phyloP scores from a whole-genome alignment of 2,888 invertebrate genomes.

The Apantesis nais region DNA sequence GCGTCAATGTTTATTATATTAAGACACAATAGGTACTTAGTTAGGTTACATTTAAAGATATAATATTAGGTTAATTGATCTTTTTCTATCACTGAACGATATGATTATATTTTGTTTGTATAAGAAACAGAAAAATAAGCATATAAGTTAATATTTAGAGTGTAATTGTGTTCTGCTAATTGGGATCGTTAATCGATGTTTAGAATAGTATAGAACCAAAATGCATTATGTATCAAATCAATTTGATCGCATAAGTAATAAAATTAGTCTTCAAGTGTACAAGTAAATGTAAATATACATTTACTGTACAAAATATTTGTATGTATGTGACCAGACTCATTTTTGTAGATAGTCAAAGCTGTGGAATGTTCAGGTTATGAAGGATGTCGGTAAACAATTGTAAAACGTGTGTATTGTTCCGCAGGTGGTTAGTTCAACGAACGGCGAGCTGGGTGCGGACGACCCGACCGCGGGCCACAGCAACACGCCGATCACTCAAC shows the following conservation, averaged over 20 bases:
- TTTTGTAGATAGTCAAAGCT: background rate
- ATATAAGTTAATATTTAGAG: too few relatives aligned
- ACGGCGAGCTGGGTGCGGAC: slow-evolving; percentile 97
- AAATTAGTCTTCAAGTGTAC: background rate
- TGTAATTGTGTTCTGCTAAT: too few relatives aligned
- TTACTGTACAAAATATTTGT: background rate
- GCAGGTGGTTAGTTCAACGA: slow-evolving; percentile 98
- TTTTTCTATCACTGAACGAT: background rate
- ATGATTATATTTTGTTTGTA: background rate
- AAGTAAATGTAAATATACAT: background rate
- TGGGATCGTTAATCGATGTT: too few relatives aligned
- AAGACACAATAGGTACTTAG: background rate
- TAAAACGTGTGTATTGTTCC: slow-evolving; percentile 28
- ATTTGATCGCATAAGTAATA: background rate
- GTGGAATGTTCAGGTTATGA: background rate
- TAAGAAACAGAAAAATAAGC: background rate
- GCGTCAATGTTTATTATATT: background rate
- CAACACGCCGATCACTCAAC: slow-evolving; percentile 97
- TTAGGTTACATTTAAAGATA: background rate
- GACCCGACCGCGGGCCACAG: slow-evolving; percentile 98
- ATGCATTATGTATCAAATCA: background rate
- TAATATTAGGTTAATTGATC: background rate
- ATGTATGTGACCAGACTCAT: background rate
- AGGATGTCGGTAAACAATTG: slow-evolving; percentile 1
- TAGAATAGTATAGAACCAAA: background rate